phyloP scores from a whole-genome alignment of 2,797 vertebrate species.

The Megaceryle alcyon region DNA sequence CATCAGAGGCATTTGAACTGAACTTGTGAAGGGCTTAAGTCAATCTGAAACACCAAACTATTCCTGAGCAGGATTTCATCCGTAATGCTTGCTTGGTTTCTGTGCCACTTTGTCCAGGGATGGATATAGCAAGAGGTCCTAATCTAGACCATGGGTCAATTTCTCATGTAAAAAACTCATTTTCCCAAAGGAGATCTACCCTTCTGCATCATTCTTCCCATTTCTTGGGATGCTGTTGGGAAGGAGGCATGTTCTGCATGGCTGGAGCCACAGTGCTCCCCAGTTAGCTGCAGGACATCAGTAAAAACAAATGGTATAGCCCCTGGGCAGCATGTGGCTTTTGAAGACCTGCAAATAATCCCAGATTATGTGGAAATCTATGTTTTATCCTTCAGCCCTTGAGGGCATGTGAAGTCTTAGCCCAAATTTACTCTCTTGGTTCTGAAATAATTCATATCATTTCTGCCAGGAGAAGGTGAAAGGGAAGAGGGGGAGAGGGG shows the following conservation, averaged over 20 bases:
- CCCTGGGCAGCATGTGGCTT: accelerated
- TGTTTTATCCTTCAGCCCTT: not conserved
- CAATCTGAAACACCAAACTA: not conserved
- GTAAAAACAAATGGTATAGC: not conserved
- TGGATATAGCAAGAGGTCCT: not conserved
- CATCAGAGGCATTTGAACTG: not conserved
- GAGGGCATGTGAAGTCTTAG: not conserved
- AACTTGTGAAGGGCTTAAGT: not conserved
- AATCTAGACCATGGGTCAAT: accelerated
- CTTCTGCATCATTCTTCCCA: not conserved
- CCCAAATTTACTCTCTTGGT: not conserved
- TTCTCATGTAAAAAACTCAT: not conserved
- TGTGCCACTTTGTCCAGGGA: not conserved
- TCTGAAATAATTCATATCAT: not conserved
- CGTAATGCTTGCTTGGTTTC: not conserved
- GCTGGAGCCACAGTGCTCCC: not conserved
- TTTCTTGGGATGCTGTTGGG: not conserved
- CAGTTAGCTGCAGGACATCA: not conserved
- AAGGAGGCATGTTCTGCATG: not conserved
- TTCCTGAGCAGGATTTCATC: not conserved
- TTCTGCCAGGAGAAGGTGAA: not conserved
- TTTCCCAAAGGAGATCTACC: not conserved
- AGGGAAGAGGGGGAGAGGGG: not conserved
- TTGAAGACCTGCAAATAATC: not conserved
- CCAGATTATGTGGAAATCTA: not conserved